A percentile compares a stretch with the other conserved stretches of the same genome.
Evolutionary conservation across 2,797 vertebrate species (phyloP).

Genomic region (Hylomyscus alleni): DNA sequence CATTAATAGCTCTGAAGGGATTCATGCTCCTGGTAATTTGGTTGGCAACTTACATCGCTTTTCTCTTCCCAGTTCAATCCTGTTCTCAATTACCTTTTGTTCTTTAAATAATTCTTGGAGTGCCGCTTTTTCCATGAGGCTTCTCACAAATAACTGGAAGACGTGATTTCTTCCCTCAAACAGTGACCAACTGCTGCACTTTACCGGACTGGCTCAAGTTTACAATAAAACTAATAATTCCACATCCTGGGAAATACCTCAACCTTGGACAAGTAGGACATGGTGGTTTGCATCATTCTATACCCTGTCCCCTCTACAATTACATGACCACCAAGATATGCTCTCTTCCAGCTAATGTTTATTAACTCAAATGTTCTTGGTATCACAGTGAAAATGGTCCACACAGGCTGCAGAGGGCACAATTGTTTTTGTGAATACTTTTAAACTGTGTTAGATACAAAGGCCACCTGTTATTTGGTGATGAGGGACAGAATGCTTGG

Average conservation of each 20-base stretch:
- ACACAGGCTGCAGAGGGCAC: background rate
- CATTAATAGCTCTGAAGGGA: constrained; percentile 42
- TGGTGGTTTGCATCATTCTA: background rate
- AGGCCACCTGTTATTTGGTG: background rate
- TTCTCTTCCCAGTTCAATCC: constrained; percentile 26
- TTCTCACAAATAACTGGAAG: background rate
- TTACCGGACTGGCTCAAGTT: background rate
- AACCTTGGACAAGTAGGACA: background rate
- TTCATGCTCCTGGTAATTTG: constrained; percentile 33
- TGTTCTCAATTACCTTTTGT: constrained; percentile 18
- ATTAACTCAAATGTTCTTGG: background rate
- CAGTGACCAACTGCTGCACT: background rate
- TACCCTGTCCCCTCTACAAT: background rate
- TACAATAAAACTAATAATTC: background rate
- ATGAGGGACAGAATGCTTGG: background rate
- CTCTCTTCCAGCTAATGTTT: background rate
- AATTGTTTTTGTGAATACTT: background rate
- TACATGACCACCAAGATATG: background rate
- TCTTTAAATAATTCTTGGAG: constrained; percentile 34
- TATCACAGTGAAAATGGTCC: background rate
- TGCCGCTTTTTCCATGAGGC: background rate
- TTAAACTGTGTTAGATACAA: background rate
- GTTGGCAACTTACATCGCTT: background rate
- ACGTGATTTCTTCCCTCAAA: background rate
- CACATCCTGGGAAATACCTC: background rate